Evolutionary conservation across 2,113 vertebrate species (phyloP).

Genomic region (Tonatia bakeri): DNA sequence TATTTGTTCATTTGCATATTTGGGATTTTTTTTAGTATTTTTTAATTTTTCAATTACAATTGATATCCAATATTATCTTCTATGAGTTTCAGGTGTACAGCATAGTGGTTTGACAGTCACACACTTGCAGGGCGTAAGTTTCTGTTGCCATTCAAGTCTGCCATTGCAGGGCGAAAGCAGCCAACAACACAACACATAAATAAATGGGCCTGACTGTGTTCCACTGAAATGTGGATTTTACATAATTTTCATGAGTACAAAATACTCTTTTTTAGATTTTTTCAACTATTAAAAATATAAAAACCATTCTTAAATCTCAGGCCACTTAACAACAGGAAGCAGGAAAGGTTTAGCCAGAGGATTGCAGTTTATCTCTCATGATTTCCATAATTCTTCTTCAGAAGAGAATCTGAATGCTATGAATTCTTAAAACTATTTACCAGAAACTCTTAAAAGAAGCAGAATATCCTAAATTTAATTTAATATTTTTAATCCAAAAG

Average conservation of each 20-base stretch:
- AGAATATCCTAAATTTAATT: neutral
- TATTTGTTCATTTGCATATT: neutral
- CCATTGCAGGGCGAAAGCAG: neutral
- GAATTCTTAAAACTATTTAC: neutral
- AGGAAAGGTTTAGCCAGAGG: neutral
- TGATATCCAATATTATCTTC: neutral
- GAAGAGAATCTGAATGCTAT: neutral
- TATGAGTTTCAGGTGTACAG: neutral
- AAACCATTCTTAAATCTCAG: neutral
- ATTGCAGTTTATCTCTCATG: neutral
- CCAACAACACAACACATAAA: rapidly evolving
- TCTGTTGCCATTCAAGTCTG: neutral
- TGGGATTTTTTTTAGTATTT: neutral
- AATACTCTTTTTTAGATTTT: neutral
- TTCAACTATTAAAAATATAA: neutral
- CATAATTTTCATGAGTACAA: neutral
- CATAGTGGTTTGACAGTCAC: neutral
- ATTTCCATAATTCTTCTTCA: neutral
- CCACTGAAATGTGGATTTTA: neutral
- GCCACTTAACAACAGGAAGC: neutral
- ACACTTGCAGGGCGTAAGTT: neutral
- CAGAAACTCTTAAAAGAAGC: neutral
- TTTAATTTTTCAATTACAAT: neutral
- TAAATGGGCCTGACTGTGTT: neutral
- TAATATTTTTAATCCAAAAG: neutral